Base-by-base conservation (phyloP, 2,888 invertebrate species). In the Shargacucullia verbasci region DNA sequence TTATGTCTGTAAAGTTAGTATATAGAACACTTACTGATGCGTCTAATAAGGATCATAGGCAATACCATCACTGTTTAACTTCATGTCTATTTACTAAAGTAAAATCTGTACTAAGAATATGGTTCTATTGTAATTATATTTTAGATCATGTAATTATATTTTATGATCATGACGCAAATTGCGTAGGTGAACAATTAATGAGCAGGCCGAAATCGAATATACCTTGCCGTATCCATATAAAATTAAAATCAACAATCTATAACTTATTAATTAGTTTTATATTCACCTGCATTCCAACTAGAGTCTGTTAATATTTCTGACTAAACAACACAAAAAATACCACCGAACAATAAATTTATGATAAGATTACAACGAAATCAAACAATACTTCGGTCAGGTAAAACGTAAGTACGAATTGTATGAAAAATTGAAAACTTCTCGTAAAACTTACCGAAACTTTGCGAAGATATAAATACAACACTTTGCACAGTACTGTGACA, bases 331-430 rank as follows among this genome's bases (percentile, higher is more conserved):
- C 58, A 68, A 69, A 73, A 65, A 53, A 27, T 39, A 48, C 38
- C 50, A 56, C 54, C 48, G 44, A 43, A 59, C 68, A 59, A 65
- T 64, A 70, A 69, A 52, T 73, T 69, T 57, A 59, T 71, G 86
- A 86, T 87, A 86, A 85, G 83, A 82, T 81, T 82, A 80, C 54
- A 75, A 58, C 69, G 53, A 83, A 80, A 81, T 85, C 80, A 82
- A 87, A 87, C 82, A 84, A 85, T 82, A 83, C 75, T 59, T 61
- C 50, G 56, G 57, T 49, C 67, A 79, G 76, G 73, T 80, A 69
- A 78, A 82, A 80, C 76, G 76, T 80, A 56, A 77, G 66, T 71
- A 69, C 67, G 58, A 68, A 81, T 63, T 67, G 66, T 71, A 69
- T 68, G 58, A 68, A 81, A 64, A 68, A 60, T 44, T 69, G 41